Evolutionary conservation across 2,113 vertebrate genomes (phyloP), one percentile per base, ranked within the genome.

Genomic region (Sturnus vulgaris): DNA sequence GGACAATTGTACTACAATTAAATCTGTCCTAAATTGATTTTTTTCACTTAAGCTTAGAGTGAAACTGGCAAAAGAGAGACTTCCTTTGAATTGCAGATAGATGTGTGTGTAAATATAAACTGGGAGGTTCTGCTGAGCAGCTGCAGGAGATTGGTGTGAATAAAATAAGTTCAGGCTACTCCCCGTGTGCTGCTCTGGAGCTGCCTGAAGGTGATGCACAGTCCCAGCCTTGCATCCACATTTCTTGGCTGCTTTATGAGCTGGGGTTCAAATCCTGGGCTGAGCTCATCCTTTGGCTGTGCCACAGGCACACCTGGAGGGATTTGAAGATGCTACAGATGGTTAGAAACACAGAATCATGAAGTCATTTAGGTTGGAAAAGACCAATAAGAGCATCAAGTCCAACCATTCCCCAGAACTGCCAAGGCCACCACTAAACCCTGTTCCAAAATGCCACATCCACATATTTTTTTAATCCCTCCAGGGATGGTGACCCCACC

Each of bases 11-110:
- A 14, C 92, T 91, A 28, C 88, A 85, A 66, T 91, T 95, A 96
- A 92, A 92, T 89, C 61, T 84, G n/a, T 57, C 55, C 92, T 94
- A 90, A 95, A 93, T 70, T 82, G 80, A 87, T 85, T 96, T 89
- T 90, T 93, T 96, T 94, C 91, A 82, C 73, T 93, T 90, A 35
- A 68, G 35, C 73, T 92, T 75, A 64, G 82, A 82, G 55, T 33
- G 78, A 46, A 87, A 17, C 56, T 86, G 77, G 70, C 64, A 76
- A 80, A 92, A 73, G 31, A 59, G 71, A 52, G 53, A 33, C 52
- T 93, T 83, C 40, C 55, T 81, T 77, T 88, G 80, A 81, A 50
- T 57, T 83, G 70, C 85, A 94, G 71, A 68, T 86, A 86, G 82
- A 47, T 82, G 15, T 14, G 22, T 33, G 30, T 49, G 8, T 61